Evolutionary conservation across 2,888 invertebrate genomes (phyloP), one percentile per base, ranked within the genome.

Genomic region (Metacarcinus magister): DNA sequence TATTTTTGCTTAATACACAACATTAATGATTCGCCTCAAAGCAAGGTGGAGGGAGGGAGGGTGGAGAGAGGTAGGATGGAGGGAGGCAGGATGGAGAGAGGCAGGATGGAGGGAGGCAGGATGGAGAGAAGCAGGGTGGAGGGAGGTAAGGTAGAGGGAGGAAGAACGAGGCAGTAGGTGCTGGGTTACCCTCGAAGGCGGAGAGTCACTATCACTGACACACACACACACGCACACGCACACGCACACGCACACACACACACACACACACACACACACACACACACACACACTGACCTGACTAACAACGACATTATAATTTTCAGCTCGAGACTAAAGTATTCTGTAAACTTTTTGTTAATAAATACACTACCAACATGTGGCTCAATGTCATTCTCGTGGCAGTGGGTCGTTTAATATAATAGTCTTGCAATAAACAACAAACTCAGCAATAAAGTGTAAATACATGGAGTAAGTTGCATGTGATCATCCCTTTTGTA

Each of bases 171-270:
- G 87, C 87, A 87, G 87, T 16, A 16, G 16, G 39, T 28, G 28
- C 75, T 23, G n/a, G n/a, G 75, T 75, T 75, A 75, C 75, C 75
- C 75, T 75, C 75, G n/a, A 75, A 75, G 23, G 75, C n/a, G 54
- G 54, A 16, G 75, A 75, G 75, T 8, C 75, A 23, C 75, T 28
- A 75, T 75, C 75, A 75, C 28, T 75, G 75, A 28, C 75, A 75
- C 75, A 75, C 75, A 28, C 28, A 28, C 75, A 39, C 39, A 39
- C 39, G 2, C 39, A 39, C 39, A 39, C 39, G 2, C 39, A 39
- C 39, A 39, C 39, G 2, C 39, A 39, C 39, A 39, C 39, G 2
- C 39, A 39, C 39, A 39, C 39, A 39, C 39, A 39, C 39, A 39
- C 2, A 39, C 39, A 39, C 39, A 39, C 39, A 39, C 39, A 39